These are phyloP conservation scores for Dicroscelio sp. DNA, from an alignment of 2,888 invertebrate species.

Conservation along the genomic window DNA sequence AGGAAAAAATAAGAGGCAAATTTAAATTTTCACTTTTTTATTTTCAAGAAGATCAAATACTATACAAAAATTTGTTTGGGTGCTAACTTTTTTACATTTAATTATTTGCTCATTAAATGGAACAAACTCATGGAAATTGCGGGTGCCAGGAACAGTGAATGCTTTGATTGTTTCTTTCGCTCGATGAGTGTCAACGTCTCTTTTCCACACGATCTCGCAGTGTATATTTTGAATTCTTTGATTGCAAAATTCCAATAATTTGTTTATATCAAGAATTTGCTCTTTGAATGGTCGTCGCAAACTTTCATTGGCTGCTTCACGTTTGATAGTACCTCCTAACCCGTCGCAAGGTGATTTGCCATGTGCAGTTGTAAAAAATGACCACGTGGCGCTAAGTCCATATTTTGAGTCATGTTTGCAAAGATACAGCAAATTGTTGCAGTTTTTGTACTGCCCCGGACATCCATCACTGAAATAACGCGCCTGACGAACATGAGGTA, in stretches of 20 bases:
- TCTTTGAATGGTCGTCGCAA: constrained; percentile 51
- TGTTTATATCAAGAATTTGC: constrained; percentile 12
- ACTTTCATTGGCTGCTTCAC: constrained; percentile 51
- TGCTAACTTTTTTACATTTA: constrained; percentile 28
- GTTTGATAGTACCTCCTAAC: constrained; percentile 48
- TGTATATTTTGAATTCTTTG: neutral
- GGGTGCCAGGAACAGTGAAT: constrained; percentile 6
- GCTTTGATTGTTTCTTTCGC: neutral
- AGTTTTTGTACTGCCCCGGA: too few species aligned
- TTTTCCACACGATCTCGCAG: constrained; percentile 15
- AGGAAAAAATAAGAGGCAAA: neutral
- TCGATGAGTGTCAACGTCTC: neutral
- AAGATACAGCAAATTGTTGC: too few species aligned
- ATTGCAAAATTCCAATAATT: constrained; percentile 10
- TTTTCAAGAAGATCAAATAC: neutral
- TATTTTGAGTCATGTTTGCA: too few species aligned
- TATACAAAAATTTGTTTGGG: neutral
- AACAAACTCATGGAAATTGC: constrained; percentile 47
- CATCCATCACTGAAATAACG: too few species aligned
- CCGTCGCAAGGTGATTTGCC: constrained; percentile 55
- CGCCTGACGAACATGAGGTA: too few species aligned
- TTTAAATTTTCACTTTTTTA: neutral
- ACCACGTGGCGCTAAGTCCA: too few species aligned
- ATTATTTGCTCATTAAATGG: neutral
- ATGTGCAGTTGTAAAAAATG: too few species aligned